Evolutionary conservation across 2,113 vertebrate species (phyloP).

Genomic region (Cepphus grylle): DNA sequence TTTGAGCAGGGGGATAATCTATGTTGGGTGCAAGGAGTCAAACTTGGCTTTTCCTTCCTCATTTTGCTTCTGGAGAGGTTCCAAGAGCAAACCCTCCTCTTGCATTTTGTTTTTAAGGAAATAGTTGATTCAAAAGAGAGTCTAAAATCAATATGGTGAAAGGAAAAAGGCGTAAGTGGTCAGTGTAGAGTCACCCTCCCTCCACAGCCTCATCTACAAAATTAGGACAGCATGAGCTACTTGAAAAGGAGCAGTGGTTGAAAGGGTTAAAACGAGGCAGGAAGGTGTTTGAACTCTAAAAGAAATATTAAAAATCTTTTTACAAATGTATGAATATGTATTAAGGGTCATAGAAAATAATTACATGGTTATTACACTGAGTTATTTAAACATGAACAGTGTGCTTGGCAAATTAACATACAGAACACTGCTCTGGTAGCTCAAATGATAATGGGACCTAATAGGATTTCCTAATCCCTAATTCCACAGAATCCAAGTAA

Average conservation of each 20-base stretch:
- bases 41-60: background rate
- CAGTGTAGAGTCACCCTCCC: background rate
- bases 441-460: background rate
- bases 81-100: background rate
- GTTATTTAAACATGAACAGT: conserved; percentile 7
- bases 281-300: background rate
- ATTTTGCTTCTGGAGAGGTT: background rate
- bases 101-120: background rate
- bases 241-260: background rate
- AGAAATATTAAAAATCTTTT: background rate
- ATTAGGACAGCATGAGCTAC: background rate
- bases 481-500: background rate
- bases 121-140: background rate
- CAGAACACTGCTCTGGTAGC: background rate
- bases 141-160: background rate
- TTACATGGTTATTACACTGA: background rate
- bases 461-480: background rate
- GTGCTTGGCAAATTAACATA: background rate
- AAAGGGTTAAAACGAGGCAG: background rate
- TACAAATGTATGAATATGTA: background rate
- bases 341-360: background rate
- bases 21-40: background rate
- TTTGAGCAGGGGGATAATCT: background rate
- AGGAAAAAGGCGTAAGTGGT: background rate
- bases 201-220: background rate